Evolutionary conservation across 2,888 invertebrate genomes (phyloP), one percentile per base, ranked within the genome.

Genomic region (Eulithis prunata): DNA sequence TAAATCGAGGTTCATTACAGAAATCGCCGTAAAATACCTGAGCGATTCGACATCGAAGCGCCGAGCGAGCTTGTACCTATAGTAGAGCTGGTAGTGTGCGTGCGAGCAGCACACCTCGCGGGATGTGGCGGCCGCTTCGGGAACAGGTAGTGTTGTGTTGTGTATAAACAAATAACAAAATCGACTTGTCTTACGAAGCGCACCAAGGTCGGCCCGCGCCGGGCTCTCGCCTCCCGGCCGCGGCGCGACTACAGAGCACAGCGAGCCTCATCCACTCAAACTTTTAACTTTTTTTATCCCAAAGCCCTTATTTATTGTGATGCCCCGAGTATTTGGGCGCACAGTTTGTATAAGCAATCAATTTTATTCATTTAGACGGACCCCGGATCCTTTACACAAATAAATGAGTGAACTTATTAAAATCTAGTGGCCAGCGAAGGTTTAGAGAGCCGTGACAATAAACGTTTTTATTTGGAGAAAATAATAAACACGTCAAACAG

Each of bases 321-420:
- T 90, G 89, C 87, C 80, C 32, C 81, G 90, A 90, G 90, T 91
- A 91, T 92, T 92, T 91, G 92, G 90, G 91, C 88, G 89, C 90
- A 88, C 91, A 88, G 91, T 91, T 91, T 92, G 91, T 92, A 91
- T 91, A 91, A 91, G 91, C 91, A 92, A 93, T 93, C 93, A 93
- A 93, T 92, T 93, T 93, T 90, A 91, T 92, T 92, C 91, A 91
- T 93, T 92, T 91, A 91, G 90, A 89, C 85, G 86, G 81, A 87
- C 83, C 90, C 85, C 84, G 41, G 87, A 88, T 88, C 82, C 80
- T 82, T 83, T 84, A 80, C 87, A 90, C 82, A 90, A 91, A 91
- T 89, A 90, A 89, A 90, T 89, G 86, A 90, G 82, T 86, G 78
- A 86, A 88, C 84, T 65, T 71, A 71, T 65, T 66, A 71, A 66